Evolutionary conservation across 2,888 invertebrate genomes (phyloP).

Genomic region (Drosophila demipolita): DNA sequence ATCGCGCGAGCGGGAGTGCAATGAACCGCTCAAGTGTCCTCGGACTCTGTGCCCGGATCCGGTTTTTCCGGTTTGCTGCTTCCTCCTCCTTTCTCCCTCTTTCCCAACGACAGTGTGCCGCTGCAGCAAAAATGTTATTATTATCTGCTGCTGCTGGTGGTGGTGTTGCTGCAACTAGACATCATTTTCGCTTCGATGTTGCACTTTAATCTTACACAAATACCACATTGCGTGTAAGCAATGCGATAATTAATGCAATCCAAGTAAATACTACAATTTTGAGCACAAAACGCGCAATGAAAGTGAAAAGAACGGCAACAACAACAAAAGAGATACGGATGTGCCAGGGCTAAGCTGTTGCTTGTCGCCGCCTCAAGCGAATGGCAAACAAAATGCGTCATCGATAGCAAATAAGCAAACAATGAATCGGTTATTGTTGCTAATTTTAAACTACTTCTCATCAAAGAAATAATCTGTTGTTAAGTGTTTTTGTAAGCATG

Average conservation of each 20-base stretch:
- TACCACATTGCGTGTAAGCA: conserved; percentile 33
- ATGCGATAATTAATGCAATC: conserved; percentile 52
- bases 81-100: conserved; percentile 32
- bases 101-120: conserved; percentile 15
- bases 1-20: conserved; percentile 9
- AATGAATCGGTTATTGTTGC: conserved; percentile 7
- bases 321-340: conserved; percentile 50
- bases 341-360: conserved; percentile 28
- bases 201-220: conserved; percentile 32
- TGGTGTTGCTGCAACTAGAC: conserved; percentile 44
- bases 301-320: conserved; percentile 69
- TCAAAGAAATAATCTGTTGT: background rate
- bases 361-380: conserved; percentile 26
- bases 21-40: conserved; percentile 41
- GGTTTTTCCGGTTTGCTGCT: conserved; percentile 68
- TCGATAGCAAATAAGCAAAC: conserved; percentile 20
- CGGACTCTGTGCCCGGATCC: conserved; percentile 27
- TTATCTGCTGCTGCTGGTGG: conserved; percentile 62
- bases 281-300: conserved; percentile 62
- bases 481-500: background rate
- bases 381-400: conserved; percentile 26
- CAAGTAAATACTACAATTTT: conserved; percentile 42
- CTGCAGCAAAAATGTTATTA: conserved; percentile 45
- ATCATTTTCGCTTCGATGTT: conserved; percentile 57
- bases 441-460: background rate